Evolutionary conservation across 2,113 vertebrate genomes (phyloP).

Genomic region (Chelonoidis abingdonii): DNA sequence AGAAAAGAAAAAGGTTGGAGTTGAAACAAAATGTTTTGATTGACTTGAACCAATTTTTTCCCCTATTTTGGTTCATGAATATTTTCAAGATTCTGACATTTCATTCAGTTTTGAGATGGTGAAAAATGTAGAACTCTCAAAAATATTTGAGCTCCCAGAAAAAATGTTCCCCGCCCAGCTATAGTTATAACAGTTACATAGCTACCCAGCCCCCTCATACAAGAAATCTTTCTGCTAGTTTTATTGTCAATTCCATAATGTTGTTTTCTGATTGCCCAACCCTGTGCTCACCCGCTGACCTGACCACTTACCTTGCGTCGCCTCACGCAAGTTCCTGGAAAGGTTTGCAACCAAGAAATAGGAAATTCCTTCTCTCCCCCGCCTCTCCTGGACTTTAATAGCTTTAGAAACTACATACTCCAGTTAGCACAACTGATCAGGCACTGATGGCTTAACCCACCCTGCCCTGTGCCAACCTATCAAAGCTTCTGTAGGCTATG

Average conservation of each 20-base stretch:
- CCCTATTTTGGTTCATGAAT: neutral
- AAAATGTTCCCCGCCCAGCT: neutral
- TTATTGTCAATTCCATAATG: neutral
- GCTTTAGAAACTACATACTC: rapidly evolving
- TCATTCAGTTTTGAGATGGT: neutral
- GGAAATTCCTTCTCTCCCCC: neutral
- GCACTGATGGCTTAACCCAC: neutral
- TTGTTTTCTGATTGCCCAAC: slow-evolving; percentile 40
- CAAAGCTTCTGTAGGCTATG: neutral
- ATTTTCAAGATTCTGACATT: neutral
- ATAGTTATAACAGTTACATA: rapidly evolving
- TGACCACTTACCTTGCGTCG: neutral
- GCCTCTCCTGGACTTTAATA: rapidly evolving
- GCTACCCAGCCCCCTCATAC: neutral
- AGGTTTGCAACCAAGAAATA: slow-evolving; percentile 26
- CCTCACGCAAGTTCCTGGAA: slow-evolving; percentile 16
- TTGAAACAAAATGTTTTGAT: neutral
- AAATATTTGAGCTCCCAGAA: neutral
- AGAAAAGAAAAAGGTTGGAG: neutral
- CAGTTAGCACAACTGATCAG: neutral
- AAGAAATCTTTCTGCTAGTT: rapidly evolving
- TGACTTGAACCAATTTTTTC: neutral
- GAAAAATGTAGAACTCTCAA: neutral
- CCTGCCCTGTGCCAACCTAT: neutral
- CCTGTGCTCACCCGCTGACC: slow-evolving; percentile 8